Evolutionary conservation across 2,113 vertebrate genomes (phyloP).

Genomic region (Steatornis caripensis): DNA sequence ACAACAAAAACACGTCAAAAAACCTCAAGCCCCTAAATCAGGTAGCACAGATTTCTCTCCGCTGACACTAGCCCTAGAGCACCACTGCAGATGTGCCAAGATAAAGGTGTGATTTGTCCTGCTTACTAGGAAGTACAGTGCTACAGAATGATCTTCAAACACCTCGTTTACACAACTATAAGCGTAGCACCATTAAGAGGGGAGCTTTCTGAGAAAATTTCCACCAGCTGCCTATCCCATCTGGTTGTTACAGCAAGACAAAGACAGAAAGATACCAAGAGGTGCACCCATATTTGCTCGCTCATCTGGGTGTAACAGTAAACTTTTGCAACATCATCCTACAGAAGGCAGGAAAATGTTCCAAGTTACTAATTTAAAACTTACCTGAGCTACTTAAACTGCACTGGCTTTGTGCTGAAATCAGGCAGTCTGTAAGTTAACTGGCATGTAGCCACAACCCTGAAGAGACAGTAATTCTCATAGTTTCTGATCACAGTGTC

Average conservation of each 20-base stretch:
- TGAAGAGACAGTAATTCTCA: not conserved
- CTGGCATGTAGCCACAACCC: not conserved
- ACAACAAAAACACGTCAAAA: not conserved
- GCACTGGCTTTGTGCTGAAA: not conserved
- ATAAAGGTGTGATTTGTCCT: not conserved
- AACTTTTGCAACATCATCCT: not conserved
- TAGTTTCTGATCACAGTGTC: not conserved
- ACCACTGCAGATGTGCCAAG: not conserved
- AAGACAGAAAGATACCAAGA: not conserved
- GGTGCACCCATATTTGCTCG: not conserved
- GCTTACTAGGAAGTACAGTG: not conserved
- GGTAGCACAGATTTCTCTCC: not conserved
- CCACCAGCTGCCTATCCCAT: not conserved
- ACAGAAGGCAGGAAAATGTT: not conserved
- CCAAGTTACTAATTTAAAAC: not conserved
- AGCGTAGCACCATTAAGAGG: not conserved
- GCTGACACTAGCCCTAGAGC: not conserved
- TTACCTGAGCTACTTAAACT: not conserved
- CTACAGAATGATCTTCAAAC: not conserved
- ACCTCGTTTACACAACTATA: not conserved
- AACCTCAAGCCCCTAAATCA: not conserved
- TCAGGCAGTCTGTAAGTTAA: not conserved
- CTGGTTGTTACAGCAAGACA: not conserved
- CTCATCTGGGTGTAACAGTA: not conserved
- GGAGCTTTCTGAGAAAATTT: not conserved